These are phyloP conservation scores for Rhyzopertha dominica DNA, from an alignment of 1,140 invertebrate genomes.

Conservation along the genomic window DNA sequence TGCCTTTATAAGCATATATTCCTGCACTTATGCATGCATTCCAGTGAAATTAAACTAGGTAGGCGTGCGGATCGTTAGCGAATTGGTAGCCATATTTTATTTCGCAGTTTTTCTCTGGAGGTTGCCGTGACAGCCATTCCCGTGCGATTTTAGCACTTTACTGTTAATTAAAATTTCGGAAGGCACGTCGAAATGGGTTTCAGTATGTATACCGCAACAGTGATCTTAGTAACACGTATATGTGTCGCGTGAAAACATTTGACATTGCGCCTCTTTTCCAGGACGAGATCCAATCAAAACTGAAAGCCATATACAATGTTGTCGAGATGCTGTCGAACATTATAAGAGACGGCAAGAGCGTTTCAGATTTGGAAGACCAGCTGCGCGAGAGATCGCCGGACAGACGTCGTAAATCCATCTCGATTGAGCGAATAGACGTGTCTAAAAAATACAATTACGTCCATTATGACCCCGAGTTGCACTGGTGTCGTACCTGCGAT, in stretches of 20 bases:
- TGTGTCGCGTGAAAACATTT: constrained; percentile 2
- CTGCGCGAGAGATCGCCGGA: constrained; percentile 19
- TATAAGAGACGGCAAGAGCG: constrained; percentile 53
- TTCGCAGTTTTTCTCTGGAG: constrained; percentile 26
- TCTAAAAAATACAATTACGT: constrained; percentile 68
- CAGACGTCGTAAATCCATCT: too few relatives aligned
- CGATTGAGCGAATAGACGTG: not conserved
- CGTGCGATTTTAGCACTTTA: constrained; percentile 19
- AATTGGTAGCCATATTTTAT: constrained; percentile 31
- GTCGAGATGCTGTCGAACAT: constrained; percentile 78
- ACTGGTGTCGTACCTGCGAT: constrained; percentile 81
- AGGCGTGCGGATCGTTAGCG: constrained; percentile 6
- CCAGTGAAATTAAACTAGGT: constrained; percentile 1
- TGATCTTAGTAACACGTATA: not conserved
- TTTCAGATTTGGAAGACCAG: constrained; percentile 30
- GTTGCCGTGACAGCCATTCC: constrained; percentile 7
- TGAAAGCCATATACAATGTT: constrained; percentile 76
- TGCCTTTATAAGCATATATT: not conserved
- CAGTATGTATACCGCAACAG: constrained; percentile 32
- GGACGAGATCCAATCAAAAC: constrained; percentile 76
- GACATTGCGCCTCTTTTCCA: constrained; percentile 46
- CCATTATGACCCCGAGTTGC: constrained; percentile 81
- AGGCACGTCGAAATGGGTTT: constrained; percentile 6
- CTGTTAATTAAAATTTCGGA: too few relatives aligned
- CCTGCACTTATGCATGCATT: not conserved